Evolutionary conservation across 2,888 invertebrate species (phyloP), one percentile per base, ranked within the genome.

Genomic region (Sceliomorpha sp.): DNA sequence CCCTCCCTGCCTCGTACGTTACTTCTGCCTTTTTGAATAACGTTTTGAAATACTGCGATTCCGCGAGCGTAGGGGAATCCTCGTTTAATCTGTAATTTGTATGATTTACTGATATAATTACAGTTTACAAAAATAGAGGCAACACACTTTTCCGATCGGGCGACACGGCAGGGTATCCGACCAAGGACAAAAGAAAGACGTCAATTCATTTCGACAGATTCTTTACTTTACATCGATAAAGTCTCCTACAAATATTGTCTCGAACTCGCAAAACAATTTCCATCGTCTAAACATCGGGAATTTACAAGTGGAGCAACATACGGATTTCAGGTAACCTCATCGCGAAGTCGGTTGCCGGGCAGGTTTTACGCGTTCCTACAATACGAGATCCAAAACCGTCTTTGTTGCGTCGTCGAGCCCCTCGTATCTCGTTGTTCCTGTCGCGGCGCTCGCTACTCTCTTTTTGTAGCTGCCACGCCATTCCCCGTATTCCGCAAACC

Each of bases 231-330:
- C n/a, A n/a, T n/a, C n/a, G n/a, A n/a, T n/a, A n/a, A n/a, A n/a
- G n/a, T n/a, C n/a, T n/a, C n/a, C n/a, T n/a, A n/a, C n/a, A n/a
- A n/a, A n/a, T n/a, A n/a, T n/a, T n/a, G n/a, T n/a, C n/a, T n/a
- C n/a, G n/a, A n/a, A n/a, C n/a, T n/a, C n/a, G n/a, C n/a, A n/a
- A n/a, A n/a, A n/a, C n/a, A n/a, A n/a, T n/a, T n/a, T n/a, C n/a
- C n/a, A n/a, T n/a, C 75, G 79, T 77, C 81, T 81, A 80, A 82
- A 82, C 79, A 82, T 80, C 78, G 79, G 78, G 82, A 83, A 80
- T 82, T 82, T 81, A 80, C 78, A 80, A 76, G 69, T 72, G 68
- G 74, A 76, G 75, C 76, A 81, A 81, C 80, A 78, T 81, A 80
- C 80, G 79, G 79, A 80, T 79, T 76, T 78, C 78, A 73, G 74